Evolutionary conservation across 2,888 invertebrate species (phyloP).

Genomic region (Acholoe squamosa): DNA sequence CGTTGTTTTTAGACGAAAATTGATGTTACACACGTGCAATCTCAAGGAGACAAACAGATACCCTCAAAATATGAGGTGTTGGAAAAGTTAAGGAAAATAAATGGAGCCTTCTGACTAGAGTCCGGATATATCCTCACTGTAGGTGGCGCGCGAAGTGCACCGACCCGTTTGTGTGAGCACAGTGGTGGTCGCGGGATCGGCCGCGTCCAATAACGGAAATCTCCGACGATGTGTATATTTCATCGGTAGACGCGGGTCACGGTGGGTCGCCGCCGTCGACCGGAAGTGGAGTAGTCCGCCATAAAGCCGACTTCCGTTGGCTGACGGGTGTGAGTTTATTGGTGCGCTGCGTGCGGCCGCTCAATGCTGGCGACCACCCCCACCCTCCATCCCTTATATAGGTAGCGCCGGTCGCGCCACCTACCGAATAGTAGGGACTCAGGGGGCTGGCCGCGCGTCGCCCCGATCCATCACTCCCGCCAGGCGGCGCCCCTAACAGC

Average conservation of each 20-base stretch:
- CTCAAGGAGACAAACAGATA: too few species aligned
- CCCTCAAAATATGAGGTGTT: too few species aligned
- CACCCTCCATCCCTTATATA: background rate
- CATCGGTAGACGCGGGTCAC: background rate
- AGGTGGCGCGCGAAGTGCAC: too few species aligned
- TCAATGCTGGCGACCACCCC: too few species aligned
- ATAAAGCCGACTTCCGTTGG: constrained; percentile 51
- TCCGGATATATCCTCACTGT: too few species aligned
- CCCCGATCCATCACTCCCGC: constrained; percentile 16
- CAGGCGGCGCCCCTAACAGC: constrained; percentile 44
- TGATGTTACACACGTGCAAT: too few species aligned
- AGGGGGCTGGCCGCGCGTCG: constrained; percentile 5
- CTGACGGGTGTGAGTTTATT: constrained; percentile 34
- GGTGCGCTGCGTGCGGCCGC: background rate
- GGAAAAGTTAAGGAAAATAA: too few species aligned
- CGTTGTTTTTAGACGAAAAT: too few species aligned
- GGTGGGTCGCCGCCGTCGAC: background rate
- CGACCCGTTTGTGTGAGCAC: too few species aligned
- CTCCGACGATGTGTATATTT: constrained; percentile 40
- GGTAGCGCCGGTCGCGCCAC: constrained; percentile 7
- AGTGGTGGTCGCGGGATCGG: background rate
- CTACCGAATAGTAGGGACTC: background rate
- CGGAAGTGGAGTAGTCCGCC: constrained; percentile 50
- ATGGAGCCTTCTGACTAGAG: too few species aligned
- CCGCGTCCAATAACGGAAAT: constrained; percentile 48